phyloP scores from a whole-genome alignment of 2,888 invertebrate genomes.

The Colostygia pectinataria region DNA sequence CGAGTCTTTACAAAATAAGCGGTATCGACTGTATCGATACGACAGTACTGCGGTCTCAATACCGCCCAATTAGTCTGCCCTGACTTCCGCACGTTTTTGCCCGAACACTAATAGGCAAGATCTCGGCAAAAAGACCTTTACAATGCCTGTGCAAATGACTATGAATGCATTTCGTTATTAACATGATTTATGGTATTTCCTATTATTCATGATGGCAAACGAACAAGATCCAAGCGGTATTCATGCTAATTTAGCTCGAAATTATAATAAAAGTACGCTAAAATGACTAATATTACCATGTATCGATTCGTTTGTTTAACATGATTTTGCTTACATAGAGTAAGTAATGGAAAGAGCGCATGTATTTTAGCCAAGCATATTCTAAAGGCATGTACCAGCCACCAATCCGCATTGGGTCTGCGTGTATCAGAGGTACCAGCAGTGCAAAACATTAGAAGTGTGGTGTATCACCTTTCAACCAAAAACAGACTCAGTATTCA shows the following conservation, averaged over 20 bases:
- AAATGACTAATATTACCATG: constrained; percentile 23
- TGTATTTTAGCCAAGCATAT: no score
- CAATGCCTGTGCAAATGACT: constrained; percentile 38
- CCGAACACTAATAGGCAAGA: constrained; percentile 73
- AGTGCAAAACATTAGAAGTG: no score
- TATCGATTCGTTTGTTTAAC: constrained; percentile 25
- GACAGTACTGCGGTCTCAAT: constrained; percentile 65
- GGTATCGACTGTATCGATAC: constrained; percentile 58
- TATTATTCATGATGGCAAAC: constrained; percentile 37
- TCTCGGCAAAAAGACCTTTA: constrained; percentile 59
- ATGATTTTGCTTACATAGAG: not conserved
- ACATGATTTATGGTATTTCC: constrained; percentile 35
- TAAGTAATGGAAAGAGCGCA: no score
- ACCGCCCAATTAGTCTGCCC: constrained; percentile 72
- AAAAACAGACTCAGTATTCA: no score
- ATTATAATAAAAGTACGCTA: constrained; percentile 34
- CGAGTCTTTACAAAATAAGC: constrained; percentile 45
- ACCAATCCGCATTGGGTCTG: no score
- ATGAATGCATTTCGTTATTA: constrained; percentile 33
- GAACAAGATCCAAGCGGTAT: constrained; percentile 33
- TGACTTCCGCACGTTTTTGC: constrained; percentile 79
- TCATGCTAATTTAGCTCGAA: constrained; percentile 34
- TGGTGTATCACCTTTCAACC: no score
- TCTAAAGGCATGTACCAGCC: no score
- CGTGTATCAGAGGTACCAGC: no score